A percentile compares a stretch with the other conserved stretches of the same genome.
phyloP scores from a whole-genome alignment of 2,113 vertebrate species.

The Hyperopisus bebe region DNA sequence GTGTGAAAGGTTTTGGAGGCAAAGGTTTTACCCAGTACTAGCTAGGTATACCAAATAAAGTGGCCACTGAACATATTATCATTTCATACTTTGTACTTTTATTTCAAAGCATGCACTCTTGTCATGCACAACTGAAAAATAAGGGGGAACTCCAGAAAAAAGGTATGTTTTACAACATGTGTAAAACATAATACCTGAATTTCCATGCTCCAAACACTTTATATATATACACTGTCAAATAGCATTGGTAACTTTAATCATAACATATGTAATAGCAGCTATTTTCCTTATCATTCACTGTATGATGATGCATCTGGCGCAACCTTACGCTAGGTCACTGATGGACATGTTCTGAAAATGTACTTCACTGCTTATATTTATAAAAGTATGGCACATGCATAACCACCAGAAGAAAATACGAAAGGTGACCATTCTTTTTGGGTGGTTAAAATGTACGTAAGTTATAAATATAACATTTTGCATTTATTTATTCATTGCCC shows the following conservation, averaged over 20 bases:
- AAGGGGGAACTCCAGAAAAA: not conserved
- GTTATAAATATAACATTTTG: not conserved
- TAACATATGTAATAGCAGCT: not conserved
- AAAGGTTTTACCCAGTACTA: not conserved
- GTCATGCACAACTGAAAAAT: conserved; percentile 12
- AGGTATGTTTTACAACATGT: not conserved
- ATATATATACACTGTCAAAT: not conserved
- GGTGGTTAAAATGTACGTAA: not conserved
- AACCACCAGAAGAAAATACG: not conserved
- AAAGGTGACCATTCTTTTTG: not conserved
- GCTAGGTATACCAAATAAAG: not conserved
- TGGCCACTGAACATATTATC: conserved; percentile 56
- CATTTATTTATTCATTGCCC: not conserved
- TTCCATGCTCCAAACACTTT: not conserved
- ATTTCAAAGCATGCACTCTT: not conserved
- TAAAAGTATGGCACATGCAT: not conserved
- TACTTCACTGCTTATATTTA: not conserved
- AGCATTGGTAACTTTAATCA: not conserved
- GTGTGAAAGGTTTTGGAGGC: not conserved
- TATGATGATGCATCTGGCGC: not conserved
- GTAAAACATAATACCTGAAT: conserved; percentile 7
- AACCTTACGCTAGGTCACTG: not conserved
- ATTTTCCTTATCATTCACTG: not conserved
- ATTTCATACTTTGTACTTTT: conserved; percentile 55
- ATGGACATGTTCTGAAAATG: not conserved